A percentile compares a stretch with the other conserved stretches of the same genome.
These are phyloP conservation scores for Platyrinchus mystaceus DNA, from an alignment of 2,797 vertebrate species.

Conservation along the genomic window DNA sequence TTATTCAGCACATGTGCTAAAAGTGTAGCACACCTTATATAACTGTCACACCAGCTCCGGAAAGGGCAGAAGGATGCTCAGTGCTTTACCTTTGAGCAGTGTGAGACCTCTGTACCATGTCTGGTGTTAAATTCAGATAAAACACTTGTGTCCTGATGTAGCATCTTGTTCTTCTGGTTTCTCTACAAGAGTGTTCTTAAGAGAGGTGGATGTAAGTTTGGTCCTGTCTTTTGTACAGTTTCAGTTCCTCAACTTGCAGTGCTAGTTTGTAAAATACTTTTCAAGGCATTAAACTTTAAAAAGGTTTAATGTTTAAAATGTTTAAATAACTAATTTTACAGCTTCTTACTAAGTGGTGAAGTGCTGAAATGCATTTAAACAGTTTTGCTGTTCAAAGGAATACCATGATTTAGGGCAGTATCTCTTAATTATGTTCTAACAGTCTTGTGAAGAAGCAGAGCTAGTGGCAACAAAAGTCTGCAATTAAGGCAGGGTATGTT, in stretches of 20 bases:
- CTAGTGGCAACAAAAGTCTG: constrained; percentile 29
- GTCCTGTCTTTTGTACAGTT: neutral
- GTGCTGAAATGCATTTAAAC: neutral
- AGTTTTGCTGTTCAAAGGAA: neutral
- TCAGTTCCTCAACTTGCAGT: neutral
- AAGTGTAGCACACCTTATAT: neutral
- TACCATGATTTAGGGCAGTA: neutral
- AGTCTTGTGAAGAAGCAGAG: constrained; percentile 24
- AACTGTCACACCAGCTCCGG: neutral
- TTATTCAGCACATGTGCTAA: neutral
- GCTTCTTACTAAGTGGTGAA: neutral
- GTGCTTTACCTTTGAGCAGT: neutral
- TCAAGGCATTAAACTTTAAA: neutral
- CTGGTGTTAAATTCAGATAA: neutral
- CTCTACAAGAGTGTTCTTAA: neutral
- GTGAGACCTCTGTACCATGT: neutral
- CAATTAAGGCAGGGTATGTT: constrained; percentile 31
- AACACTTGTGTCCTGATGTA: neutral
- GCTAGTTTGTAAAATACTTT: neutral
- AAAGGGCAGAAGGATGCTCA: neutral
- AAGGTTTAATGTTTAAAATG: neutral
- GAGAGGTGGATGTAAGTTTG: neutral
- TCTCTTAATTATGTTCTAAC: constrained; percentile 31
- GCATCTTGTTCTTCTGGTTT: neutral
- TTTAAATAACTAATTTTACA: neutral